phyloP scores from a whole-genome alignment of 1,140 invertebrate species.

The Rhizoglyphus robini region DNA sequence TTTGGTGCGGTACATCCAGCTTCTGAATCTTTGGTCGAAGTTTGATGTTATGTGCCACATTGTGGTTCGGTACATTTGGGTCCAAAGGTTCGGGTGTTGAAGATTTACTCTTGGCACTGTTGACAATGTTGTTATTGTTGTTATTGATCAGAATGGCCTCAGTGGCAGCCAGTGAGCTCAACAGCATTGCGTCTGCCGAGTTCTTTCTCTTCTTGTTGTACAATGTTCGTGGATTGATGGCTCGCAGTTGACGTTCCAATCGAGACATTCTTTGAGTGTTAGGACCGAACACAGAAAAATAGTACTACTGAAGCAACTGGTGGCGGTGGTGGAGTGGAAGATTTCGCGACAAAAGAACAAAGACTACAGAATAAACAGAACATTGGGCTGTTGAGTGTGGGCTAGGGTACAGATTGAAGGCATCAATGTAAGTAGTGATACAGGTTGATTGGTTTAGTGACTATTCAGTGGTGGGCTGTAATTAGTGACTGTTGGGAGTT shows the following conservation, averaged over 20 bases:
- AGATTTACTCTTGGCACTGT: not conserved
- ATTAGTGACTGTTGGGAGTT: too few species aligned
- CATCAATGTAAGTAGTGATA: too few species aligned
- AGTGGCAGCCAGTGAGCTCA: not conserved
- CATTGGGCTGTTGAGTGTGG: too few species aligned
- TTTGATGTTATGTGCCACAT: not conserved
- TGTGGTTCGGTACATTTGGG: not conserved
- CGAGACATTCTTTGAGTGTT: conserved; percentile 1
- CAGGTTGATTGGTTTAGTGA: too few species aligned
- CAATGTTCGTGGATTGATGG: not conserved
- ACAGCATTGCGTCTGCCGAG: not conserved
- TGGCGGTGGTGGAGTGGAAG: too few species aligned
- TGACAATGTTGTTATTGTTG: not conserved
- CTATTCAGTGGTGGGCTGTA: too few species aligned
- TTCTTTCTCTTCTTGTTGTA: not conserved
- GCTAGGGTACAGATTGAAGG: too few species aligned
- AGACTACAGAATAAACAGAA: too few species aligned
- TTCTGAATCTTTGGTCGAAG: not conserved
- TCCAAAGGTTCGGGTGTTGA: not conserved
- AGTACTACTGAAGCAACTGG: too few species aligned
- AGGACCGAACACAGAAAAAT: too few species aligned
- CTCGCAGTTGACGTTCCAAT: not conserved
- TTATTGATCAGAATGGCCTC: not conserved
- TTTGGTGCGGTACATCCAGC: not conserved
- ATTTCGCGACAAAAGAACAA: too few species aligned